Percentiles rank a stretch among this genome's conserved stretches.
These are phyloP conservation scores for Uloborus diversus DNA, from an alignment of 1,140 invertebrate species.

Conservation along the genomic window DNA sequence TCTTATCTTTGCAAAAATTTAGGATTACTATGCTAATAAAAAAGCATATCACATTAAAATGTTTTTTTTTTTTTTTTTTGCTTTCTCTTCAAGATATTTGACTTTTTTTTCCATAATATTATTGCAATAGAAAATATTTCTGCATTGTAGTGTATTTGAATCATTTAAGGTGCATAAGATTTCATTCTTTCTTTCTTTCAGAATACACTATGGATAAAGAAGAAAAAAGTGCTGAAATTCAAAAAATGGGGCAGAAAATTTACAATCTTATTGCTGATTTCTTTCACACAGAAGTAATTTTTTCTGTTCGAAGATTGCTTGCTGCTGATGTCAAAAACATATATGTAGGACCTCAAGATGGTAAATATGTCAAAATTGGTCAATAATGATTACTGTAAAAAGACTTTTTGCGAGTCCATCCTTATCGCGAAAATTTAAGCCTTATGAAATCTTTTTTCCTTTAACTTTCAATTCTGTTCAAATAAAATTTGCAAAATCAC, in stretches of 20 bases:
- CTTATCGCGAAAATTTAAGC: too few species aligned
- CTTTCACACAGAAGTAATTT: conserved; percentile 79
- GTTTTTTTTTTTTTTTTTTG: background rate
- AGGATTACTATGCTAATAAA: too few species aligned
- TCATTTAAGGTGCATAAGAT: background rate
- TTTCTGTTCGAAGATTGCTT: conserved; percentile 83
- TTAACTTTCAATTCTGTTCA: too few species aligned
- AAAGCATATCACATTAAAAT: too few species aligned
- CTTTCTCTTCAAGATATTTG: background rate
- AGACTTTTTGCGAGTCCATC: too few species aligned
- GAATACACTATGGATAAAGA: conserved; percentile 58
- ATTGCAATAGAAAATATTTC: background rate
- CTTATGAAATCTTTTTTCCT: too few species aligned
- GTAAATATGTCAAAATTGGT: too few species aligned
- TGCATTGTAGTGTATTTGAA: background rate
- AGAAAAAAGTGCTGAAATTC: conserved; percentile 60
- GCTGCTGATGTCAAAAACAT: conserved; percentile 85
- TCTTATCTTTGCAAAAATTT: too few species aligned
- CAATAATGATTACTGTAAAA: too few species aligned
- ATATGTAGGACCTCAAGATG: conserved; percentile 69
- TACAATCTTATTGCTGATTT: conserved; percentile 77
- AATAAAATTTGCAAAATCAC: too few species aligned
- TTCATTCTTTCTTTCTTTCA: background rate
- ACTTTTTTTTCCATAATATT: background rate
- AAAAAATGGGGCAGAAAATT: conserved; percentile 65